Conservation (phyloP, 2,113 vertebrate genomes). For the Otolemur garnettii region DNA sequence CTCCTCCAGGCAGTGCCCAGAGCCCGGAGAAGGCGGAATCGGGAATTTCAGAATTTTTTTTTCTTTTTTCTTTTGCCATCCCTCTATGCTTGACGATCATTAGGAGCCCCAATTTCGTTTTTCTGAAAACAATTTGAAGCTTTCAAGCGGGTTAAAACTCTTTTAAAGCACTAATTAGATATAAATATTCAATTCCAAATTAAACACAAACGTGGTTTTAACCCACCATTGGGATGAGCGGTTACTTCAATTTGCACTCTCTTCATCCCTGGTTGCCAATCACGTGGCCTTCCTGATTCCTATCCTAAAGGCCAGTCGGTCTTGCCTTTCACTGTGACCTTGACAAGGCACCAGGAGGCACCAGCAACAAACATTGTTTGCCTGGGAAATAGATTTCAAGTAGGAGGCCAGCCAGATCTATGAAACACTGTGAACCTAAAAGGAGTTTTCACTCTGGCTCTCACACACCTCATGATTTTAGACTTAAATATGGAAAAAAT, state of each 20-base stretch:
- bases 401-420: background rate
- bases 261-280: background rate
- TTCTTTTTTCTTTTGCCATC: fast-evolving
- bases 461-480: background rate
- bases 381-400: background rate
- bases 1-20: background rate
- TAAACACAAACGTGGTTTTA: background rate
- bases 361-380: background rate
- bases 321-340: conserved; percentile 41
- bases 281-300: background rate
- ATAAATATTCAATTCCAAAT: background rate
- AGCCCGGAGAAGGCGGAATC: fast-evolving
- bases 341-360: background rate
- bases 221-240: background rate
- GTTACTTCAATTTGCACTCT: background rate
- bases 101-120: background rate
- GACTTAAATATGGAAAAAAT: background rate
- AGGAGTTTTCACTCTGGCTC: background rate
- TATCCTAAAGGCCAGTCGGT: background rate
- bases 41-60: fast-evolving
- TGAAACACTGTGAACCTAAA: background rate
- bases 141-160: background rate
- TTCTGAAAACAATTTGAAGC: background rate
- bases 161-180: background rate
- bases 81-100: background rate